A percentile compares a stretch with the other conserved stretches of the same genome.
phyloP scores from a whole-genome alignment of 2,888 invertebrate genomes.

The Athrips mouffetella region DNA sequence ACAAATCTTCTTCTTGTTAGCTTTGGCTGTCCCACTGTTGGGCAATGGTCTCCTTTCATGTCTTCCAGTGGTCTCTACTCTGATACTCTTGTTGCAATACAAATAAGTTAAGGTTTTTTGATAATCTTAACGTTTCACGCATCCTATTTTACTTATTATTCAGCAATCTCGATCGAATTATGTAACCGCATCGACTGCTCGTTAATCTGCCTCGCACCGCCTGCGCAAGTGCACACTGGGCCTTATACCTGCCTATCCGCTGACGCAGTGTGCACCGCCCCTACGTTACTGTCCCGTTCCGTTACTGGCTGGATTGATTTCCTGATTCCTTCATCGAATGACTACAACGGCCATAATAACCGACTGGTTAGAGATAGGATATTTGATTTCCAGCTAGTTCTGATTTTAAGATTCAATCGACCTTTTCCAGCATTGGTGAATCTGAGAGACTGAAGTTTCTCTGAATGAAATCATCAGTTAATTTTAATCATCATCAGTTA shows the following conservation, averaged over 20 bases:
- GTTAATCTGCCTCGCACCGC: conserved; percentile 17
- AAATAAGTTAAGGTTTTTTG: not conserved
- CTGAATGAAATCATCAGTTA: no score
- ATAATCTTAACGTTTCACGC: not conserved
- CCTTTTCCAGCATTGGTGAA: no score
- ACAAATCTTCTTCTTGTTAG: no score
- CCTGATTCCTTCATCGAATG: conserved; percentile 6
- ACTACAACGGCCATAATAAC: no score
- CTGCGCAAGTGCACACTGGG: conserved; percentile 5
- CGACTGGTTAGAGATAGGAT: not conserved
- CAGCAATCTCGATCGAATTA: not conserved
- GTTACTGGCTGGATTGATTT: conserved; percentile 13
- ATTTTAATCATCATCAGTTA: no score
- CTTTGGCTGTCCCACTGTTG: no score
- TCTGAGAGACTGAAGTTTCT: no score
- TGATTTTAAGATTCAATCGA: no score
- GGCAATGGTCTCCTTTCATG: no score
- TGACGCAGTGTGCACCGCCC: not conserved
- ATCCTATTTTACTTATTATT: not conserved
- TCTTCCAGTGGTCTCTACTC: no score
- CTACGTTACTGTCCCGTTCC: not conserved
- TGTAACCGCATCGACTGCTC: conserved; percentile 8
- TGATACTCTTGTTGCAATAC: no score
- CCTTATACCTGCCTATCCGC: not conserved
- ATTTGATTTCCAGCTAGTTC: no score